Conservation (phyloP, 1,140 invertebrate species). For the Brachystomella parvula region DNA sequence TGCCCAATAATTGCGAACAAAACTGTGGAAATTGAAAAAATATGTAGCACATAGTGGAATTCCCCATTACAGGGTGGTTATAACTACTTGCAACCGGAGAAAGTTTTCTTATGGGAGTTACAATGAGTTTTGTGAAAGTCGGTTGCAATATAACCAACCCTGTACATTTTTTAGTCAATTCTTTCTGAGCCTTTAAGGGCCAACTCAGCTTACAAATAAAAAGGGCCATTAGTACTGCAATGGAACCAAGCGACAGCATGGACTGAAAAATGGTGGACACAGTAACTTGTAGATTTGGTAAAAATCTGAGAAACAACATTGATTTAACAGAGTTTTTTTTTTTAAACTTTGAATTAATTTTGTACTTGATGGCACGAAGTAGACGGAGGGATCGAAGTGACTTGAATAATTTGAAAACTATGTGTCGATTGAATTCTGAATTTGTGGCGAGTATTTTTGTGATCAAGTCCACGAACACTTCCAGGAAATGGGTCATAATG, state of each 20-base stretch:
- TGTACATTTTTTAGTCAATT: constrained; percentile 1
- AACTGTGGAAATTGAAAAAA: constrained; percentile 21
- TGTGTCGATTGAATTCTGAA: constrained; percentile 33
- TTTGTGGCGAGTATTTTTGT: constrained; percentile 26
- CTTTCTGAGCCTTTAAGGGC: neutral
- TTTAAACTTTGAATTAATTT: no score
- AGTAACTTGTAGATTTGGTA: constrained; percentile 41
- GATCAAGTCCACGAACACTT: constrained; percentile 28
- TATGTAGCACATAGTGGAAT: no score
- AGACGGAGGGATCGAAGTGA: constrained; percentile 39
- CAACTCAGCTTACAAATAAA: constrained; percentile 39
- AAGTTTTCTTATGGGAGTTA: no score
- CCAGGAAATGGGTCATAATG: constrained; percentile 36
- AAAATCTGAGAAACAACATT: no score
- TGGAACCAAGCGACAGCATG: constrained; percentile 39
- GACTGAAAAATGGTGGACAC: constrained; percentile 40
- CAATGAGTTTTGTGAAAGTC: no score
- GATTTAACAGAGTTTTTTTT: no score
- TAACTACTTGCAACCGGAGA: no score
- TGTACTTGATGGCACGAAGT: constrained; percentile 37
- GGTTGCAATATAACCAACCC: no score
- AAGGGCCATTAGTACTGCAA: constrained; percentile 40
- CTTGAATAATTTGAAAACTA: constrained; percentile 38
- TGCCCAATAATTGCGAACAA: constrained; percentile 41
- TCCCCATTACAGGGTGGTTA: no score